Percentiles rank a stretch among this genome's conserved stretches.
These are phyloP conservation scores for Onthophagus sagittarius DNA, from an alignment of 2,888 invertebrate species.

Conservation along the genomic window DNA sequence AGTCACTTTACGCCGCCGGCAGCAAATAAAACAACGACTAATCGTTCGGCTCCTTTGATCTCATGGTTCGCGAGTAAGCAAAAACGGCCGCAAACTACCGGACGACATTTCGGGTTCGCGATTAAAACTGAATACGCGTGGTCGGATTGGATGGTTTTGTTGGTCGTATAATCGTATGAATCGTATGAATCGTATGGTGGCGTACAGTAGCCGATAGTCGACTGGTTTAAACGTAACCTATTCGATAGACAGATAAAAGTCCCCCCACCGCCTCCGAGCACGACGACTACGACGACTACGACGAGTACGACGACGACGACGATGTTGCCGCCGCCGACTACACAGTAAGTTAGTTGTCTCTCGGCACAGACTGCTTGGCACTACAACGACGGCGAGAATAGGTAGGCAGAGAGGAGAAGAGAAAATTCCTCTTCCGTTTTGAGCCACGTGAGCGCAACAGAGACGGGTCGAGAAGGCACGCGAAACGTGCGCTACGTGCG, in stretches of 20 bases:
- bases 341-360: not conserved
- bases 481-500: conserved; percentile 2
- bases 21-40: not conserved
- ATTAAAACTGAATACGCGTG: not conserved
- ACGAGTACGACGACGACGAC: too few species aligned
- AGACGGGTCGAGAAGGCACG: not conserved
- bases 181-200: not conserved
- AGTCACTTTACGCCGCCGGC: conserved; percentile 6
- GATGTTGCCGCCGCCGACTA: not conserved
- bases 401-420: not conserved
- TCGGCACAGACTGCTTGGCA: conserved; percentile 33
- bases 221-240: not conserved
- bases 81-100: not conserved
- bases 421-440: not conserved
- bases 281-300: too few species aligned
- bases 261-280: conserved; percentile 1
- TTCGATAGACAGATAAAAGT: conserved; percentile 1
- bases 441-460: not conserved
- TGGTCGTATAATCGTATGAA: not conserved
- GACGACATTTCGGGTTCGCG: not conserved
- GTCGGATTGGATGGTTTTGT: not conserved
- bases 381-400: conserved; percentile 15
- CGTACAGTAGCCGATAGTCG: not conserved
- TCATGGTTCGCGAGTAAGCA: not conserved
- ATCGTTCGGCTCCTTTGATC: not conserved